These are phyloP conservation scores for Drosophila mojavensis DNA, from an alignment of 1,140 invertebrate genomes.

Conservation along the genomic window DNA sequence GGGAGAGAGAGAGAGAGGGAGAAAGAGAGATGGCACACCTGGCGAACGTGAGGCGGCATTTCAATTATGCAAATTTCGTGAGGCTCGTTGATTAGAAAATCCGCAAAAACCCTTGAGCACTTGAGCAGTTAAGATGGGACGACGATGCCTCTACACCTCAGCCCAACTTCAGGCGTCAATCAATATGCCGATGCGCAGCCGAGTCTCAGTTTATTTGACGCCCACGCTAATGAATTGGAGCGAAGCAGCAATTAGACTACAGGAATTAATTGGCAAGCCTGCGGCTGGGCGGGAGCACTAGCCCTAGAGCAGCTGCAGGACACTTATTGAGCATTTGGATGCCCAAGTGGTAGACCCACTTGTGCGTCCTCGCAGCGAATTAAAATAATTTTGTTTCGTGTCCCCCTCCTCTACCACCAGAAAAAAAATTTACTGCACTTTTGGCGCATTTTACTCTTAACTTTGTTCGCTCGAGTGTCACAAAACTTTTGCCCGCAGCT, in stretches of 20 bases:
- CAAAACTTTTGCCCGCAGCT: conserved; percentile 45
- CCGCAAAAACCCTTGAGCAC: conserved; percentile 54
- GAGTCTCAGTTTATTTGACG: conserved; percentile 1
- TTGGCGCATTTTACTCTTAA: conserved; percentile 32
- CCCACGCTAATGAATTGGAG: conserved; percentile 58
- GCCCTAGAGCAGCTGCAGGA: background rate
- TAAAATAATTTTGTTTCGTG: conserved; percentile 47
- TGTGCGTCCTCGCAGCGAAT: conserved; percentile 9
- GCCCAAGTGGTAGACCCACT: conserved; percentile 4
- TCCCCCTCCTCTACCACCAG: background rate
- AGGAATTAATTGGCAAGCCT: conserved; percentile 72
- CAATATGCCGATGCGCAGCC: conserved; percentile 46
- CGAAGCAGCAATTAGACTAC: conserved; percentile 66
- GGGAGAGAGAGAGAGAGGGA: no score
- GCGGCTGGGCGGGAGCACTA: conserved; percentile 15
- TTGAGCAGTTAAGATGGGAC: background rate
- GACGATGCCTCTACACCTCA: background rate
- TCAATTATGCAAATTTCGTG: conserved; percentile 79
- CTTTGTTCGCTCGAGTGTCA: conserved; percentile 49
- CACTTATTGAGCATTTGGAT: conserved; percentile 15
- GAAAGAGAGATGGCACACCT: conserved; percentile 26
- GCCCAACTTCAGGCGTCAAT: conserved; percentile 52
- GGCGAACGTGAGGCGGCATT: conserved; percentile 55
- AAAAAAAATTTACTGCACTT: conserved; percentile 41
- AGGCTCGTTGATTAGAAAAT: conserved; percentile 75